Conservation (phyloP, 2,888 invertebrate genomes). For the Pharmacophagus antenor region DNA sequence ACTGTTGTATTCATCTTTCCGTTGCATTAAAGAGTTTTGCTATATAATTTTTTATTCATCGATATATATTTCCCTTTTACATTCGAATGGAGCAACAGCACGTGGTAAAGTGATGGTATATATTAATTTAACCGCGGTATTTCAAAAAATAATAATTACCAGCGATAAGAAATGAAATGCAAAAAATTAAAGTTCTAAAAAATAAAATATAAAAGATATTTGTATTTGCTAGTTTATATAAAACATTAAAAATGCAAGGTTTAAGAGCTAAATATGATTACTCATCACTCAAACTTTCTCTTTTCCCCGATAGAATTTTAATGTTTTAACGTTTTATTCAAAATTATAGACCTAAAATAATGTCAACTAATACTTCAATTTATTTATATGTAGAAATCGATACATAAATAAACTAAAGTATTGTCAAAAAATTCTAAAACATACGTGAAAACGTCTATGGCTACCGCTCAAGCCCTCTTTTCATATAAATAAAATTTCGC, state of each 20-base stretch:
- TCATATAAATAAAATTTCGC: constrained; percentile 21
- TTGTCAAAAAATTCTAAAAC: constrained; percentile 13
- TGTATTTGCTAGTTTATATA: neutral
- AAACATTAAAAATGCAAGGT: neutral
- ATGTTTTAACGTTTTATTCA: neutral
- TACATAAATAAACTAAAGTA: neutral
- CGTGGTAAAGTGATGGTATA: too few relatives aligned
- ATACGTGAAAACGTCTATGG: constrained; percentile 20
- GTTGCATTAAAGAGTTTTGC: neutral
- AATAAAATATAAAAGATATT: too few relatives aligned
- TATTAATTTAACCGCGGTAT: too few relatives aligned
- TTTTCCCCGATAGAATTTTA: neutral
- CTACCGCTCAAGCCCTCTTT: constrained; percentile 6
- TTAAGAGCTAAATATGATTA: neutral
- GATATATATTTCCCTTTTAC: too few relatives aligned
- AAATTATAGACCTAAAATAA: neutral
- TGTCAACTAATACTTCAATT: neutral
- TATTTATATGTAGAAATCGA: neutral
- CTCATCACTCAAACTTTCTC: neutral
- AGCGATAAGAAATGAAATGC: too few relatives aligned
- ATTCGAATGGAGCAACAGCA: too few relatives aligned
- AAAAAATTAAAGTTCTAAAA: too few relatives aligned
- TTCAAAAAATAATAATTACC: too few relatives aligned
- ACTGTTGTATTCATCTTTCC: neutral
- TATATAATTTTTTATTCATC: neutral